Percentiles rank a stretch among this genome's conserved stretches.
phyloP scores from a whole-genome alignment of 2,113 vertebrate genomes.

The Aldabrachelys gigantea region DNA sequence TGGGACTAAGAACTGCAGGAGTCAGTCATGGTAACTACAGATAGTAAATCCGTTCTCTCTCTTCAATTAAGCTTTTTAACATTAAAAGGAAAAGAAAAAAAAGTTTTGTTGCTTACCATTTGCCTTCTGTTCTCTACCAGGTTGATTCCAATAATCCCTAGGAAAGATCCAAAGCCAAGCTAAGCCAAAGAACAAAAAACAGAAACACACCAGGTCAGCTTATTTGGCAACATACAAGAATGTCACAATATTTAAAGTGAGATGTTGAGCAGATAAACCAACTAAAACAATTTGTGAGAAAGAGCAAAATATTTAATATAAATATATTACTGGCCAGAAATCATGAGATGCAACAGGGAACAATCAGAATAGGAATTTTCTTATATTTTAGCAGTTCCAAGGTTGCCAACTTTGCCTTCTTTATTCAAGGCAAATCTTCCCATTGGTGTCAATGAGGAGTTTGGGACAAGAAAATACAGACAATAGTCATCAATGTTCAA shows the following conservation, averaged over 20 bases:
- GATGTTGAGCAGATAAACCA: background rate
- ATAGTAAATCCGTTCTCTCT: background rate
- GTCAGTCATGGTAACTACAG: background rate
- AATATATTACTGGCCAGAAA: background rate
- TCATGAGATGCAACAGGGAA: background rate
- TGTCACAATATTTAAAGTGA: background rate
- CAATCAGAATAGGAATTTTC: background rate
- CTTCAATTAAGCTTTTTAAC: background rate
- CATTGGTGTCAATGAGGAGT: background rate
- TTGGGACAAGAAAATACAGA: background rate
- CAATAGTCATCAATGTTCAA: background rate
- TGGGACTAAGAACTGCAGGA: background rate
- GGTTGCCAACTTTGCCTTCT: background rate
- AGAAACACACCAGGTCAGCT: conserved; percentile 29
- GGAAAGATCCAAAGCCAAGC: conserved; percentile 95
- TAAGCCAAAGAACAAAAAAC: conserved; percentile 73
- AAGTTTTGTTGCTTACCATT: conserved; percentile 85
- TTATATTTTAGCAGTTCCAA: background rate
- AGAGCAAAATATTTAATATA: background rate
- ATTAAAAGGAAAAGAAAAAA: background rate
- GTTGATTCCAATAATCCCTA: conserved; percentile 91
- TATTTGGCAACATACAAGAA: background rate
- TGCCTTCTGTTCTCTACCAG: conserved; percentile 94
- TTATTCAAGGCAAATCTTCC: background rate
- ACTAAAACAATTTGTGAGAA: background rate